Base-by-base conservation (phyloP, 2,888 invertebrate genomes). In the Drosophila antonietae region DNA sequence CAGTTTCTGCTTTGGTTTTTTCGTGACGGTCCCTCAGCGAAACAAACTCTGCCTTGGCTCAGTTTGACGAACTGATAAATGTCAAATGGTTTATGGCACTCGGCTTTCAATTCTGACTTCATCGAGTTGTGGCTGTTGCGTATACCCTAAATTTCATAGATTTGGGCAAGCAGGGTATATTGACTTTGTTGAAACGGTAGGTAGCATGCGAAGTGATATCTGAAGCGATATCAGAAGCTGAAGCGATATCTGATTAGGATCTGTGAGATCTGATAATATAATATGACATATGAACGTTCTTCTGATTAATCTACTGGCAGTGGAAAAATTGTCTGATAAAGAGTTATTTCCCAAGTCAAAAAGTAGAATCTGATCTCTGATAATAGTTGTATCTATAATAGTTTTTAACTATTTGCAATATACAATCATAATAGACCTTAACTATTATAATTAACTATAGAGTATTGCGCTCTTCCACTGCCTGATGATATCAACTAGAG, bases 41-140 rank as follows among this genome's bases (percentile, higher is more conserved):
- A 35, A 47, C 23, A 28, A 72, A 51, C 58, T 59, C 43, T 46
- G 46, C 78, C 63, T 73, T 58, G 63, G 69, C 74, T 81, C 78
- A 81, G 66, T 70, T 79, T 82, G 80, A 80, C 76, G 80, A 82
- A 79, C 80, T 82, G 82, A 82, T 80, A 80, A 80, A 79, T 69
- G 70, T 82, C 70, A 73, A 79, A 80, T 79, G 76, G 68, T 82
- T 82, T 82, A 82, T 73, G 80, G 65, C 73, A 67, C 68, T 52
- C 58, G 20, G 58, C 58, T 51, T 28, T 47, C 31, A 41, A 23
- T 44, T 43, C 46, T 58, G n/a, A 33, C 10, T 67, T 44, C 41
- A n/a, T n/a, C 44, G 51, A 46, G 23, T 18, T 55, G 28, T n/a
- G 28, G 12, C 6, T 55, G 7, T 41, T 18, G 33, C n/a, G 2